Conservation (phyloP, 2,888 invertebrate species). For the Melinopterus prodromus region DNA sequence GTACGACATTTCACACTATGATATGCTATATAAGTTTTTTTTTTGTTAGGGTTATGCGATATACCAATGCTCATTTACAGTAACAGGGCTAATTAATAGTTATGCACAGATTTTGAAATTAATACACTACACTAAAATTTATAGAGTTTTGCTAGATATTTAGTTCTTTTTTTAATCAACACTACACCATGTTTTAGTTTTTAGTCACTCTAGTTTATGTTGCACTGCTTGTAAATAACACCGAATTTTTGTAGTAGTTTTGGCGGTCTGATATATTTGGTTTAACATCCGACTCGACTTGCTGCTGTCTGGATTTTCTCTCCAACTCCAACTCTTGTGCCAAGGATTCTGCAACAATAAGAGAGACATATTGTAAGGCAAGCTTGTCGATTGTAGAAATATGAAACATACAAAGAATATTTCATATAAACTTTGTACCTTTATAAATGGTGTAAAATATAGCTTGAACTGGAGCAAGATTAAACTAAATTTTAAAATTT, state of each 20-base stretch:
- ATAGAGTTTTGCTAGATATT: conserved; percentile 13
- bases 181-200: conserved; percentile 18
- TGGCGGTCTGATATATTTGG: conserved; percentile 84
- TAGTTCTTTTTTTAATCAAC: conserved; percentile 22
- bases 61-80: conserved; percentile 25
- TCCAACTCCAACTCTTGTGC: conserved; percentile 90
- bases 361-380: neutral
- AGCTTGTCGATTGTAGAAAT: neutral
- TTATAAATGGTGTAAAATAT: too few relatives aligned
- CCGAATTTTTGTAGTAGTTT: conserved; percentile 89
- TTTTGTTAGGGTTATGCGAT: conserved; percentile 10
- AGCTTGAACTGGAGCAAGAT: too few relatives aligned
- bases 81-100: conserved; percentile 14
- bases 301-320: conserved; percentile 82
- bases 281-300: conserved; percentile 83
- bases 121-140: conserved; percentile 12
- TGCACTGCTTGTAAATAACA: conserved; percentile 88
- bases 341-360: conserved; percentile 76
- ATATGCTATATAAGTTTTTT: conserved; percentile 21
- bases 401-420: neutral
- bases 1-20: conserved; percentile 5
- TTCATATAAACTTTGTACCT: neutral
- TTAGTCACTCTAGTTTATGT: conserved; percentile 63
- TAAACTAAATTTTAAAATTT: too few relatives aligned
- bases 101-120: conserved; percentile 17